These are phyloP conservation scores for Chionoecetes opilio DNA, from an alignment of 1,140 invertebrate genomes.

Conservation along the genomic window DNA sequence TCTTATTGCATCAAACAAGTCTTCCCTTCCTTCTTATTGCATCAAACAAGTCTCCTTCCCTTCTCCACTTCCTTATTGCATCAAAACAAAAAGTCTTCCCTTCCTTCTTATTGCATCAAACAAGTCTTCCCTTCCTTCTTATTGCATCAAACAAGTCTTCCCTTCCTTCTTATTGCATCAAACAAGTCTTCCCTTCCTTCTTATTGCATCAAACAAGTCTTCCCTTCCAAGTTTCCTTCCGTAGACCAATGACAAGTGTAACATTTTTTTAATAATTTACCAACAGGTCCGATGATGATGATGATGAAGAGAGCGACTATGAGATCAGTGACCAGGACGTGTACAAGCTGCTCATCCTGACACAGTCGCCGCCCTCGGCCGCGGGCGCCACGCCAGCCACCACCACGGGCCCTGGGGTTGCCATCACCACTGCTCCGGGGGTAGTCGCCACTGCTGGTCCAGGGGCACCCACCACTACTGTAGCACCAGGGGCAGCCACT, in stretches of 20 bases:
- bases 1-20: too few relatives aligned
- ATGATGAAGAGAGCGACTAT: constrained; percentile 86
- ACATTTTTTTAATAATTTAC: neutral
- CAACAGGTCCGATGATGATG: constrained; percentile 87
- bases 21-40: too few relatives aligned
- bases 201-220: neutral
- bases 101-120: too few relatives aligned
- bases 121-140: too few relatives aligned
- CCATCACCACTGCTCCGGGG: constrained; percentile 40
- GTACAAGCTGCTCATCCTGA: constrained; percentile 97
- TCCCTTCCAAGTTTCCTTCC: neutral
- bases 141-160: too few relatives aligned
- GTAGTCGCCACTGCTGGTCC: neutral
- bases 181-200: too few relatives aligned
- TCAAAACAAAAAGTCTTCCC: too few relatives aligned
- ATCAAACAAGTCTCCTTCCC: too few relatives aligned
- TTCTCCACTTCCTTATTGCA: too few relatives aligned
- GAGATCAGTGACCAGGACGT: constrained; percentile 97
- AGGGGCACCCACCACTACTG: constrained; percentile 82
- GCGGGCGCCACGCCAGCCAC: neutral
- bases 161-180: too few relatives aligned
- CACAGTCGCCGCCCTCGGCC: constrained; percentile 88
- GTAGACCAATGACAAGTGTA: constrained; percentile 59
- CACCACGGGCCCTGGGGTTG: neutral
- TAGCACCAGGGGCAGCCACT: constrained; percentile 82